Evolutionary conservation across 2,113 vertebrate species (phyloP).

Genomic region (Brachypteracias leptosomus): DNA sequence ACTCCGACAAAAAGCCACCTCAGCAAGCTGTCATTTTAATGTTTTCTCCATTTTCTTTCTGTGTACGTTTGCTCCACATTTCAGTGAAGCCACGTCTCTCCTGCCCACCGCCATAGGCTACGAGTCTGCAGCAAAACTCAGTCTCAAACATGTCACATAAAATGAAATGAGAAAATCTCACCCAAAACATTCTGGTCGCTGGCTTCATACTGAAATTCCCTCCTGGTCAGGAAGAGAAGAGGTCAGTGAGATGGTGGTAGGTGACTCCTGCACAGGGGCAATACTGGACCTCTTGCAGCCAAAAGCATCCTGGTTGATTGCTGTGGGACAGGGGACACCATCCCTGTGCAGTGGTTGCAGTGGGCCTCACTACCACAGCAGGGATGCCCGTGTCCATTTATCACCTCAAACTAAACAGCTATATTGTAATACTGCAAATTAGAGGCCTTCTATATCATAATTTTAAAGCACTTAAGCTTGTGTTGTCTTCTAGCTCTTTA

Average conservation of each 20-base stretch:
- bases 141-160: slow-evolving; percentile 10
- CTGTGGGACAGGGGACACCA: accelerated
- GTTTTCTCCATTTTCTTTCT: neutral
- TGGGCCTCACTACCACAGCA: neutral
- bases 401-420: neutral
- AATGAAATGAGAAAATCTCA: slow-evolving; percentile 42
- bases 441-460: neutral
- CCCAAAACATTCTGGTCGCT: neutral
- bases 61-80: slow-evolving; percentile 46
- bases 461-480: neutral
- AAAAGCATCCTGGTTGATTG: neutral
- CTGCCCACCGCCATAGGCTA: slow-evolving; percentile 56
- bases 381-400: neutral
- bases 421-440: neutral
- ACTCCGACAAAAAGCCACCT: slow-evolving; percentile 8
- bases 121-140: slow-evolving; percentile 35
- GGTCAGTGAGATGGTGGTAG: neutral
- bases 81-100: slow-evolving; percentile 22
- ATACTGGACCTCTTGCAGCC: neutral
- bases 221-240: neutral
- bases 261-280: neutral
- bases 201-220: neutral
- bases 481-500: neutral
- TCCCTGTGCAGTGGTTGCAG: accelerated
- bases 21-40: slow-evolving; percentile 66